A percentile compares a stretch with the other conserved stretches of the same genome.
phyloP scores from a whole-genome alignment of 2,113 vertebrate genomes.

The Ovibos moschatus region DNA sequence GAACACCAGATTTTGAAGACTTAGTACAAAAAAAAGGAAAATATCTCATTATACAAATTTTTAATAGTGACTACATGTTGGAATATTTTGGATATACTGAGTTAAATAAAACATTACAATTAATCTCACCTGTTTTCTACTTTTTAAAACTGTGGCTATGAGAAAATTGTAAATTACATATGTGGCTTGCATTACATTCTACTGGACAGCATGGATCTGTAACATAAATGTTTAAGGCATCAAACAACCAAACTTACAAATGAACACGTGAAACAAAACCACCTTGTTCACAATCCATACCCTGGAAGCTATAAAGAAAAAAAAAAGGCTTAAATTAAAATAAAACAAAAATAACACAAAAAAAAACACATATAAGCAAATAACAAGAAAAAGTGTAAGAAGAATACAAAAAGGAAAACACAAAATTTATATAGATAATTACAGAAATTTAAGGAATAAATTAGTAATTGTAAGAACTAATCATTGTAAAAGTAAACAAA shows the following conservation, averaged over 20 bases:
- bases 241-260: conserved; percentile 57
- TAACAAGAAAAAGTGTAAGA: not conserved
- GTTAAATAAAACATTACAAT: conserved; percentile 39
- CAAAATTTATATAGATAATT: conserved; percentile 16
- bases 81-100: conserved; percentile 14
- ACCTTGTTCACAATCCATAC: conserved; percentile 53
- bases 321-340: conserved; percentile 25
- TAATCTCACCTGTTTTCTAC: conserved; percentile 19
- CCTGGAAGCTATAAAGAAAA: conserved; percentile 42
- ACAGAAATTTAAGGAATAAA: conserved; percentile 34
- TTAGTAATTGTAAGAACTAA: conserved; percentile 21
- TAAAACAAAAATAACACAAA: conserved; percentile 29
- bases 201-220: not conserved
- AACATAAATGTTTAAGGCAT: conserved; percentile 36
- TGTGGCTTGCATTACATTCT: not conserved
- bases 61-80: not conserved
- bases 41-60: not conserved
- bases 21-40: not conserved
- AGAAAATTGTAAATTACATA: conserved; percentile 30
- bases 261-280: conserved; percentile 46
- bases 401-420: not conserved
- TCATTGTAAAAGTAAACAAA: conserved; percentile 16
- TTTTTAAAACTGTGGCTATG: not conserved
- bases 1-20: conserved; percentile 13
- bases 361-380: not conserved